Conservation (phyloP, 1,140 invertebrate species). For the Listronotus bonariensis region DNA sequence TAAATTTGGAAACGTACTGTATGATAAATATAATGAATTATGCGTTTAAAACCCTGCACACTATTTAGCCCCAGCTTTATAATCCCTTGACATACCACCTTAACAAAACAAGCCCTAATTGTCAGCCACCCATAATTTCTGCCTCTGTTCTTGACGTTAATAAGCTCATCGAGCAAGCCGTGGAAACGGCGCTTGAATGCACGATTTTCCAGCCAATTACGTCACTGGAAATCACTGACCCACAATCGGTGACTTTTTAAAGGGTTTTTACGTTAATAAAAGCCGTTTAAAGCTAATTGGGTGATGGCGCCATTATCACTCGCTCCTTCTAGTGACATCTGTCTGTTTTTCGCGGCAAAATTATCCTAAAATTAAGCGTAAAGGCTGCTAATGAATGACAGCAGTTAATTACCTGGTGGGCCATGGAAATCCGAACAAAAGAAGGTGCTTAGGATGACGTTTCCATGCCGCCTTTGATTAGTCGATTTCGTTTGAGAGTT, state of each 20-base stretch:
- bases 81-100: constrained; percentile 28
- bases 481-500: too few relatives aligned
- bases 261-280: constrained; percentile 19
- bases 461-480: too few relatives aligned
- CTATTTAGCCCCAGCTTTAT: constrained; percentile 2
- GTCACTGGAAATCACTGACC: constrained; percentile 22
- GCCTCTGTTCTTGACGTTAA: constrained; percentile 32
- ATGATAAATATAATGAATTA: too few relatives aligned
- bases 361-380: constrained; percentile 12
- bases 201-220: constrained; percentile 32
- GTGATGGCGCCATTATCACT: constrained; percentile 9
- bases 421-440: constrained; percentile 8
- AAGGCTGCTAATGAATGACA: constrained; percentile 14
- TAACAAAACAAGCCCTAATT: constrained; percentile 26
- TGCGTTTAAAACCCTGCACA: neutral
- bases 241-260: constrained; percentile 28
- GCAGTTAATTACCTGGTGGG: constrained; percentile 15
- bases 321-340: constrained; percentile 9
- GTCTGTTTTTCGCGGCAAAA: constrained; percentile 19
- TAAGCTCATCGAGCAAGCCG: constrained; percentile 21
- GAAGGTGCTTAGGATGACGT: neutral
- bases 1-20: too few relatives aligned
- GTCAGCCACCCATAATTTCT: constrained; percentile 20
- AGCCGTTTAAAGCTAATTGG: constrained; percentile 24
- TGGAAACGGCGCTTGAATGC: constrained; percentile 16